Evolutionary conservation across 2,888 invertebrate species (phyloP).

Genomic region (Epirrita christyi): DNA sequence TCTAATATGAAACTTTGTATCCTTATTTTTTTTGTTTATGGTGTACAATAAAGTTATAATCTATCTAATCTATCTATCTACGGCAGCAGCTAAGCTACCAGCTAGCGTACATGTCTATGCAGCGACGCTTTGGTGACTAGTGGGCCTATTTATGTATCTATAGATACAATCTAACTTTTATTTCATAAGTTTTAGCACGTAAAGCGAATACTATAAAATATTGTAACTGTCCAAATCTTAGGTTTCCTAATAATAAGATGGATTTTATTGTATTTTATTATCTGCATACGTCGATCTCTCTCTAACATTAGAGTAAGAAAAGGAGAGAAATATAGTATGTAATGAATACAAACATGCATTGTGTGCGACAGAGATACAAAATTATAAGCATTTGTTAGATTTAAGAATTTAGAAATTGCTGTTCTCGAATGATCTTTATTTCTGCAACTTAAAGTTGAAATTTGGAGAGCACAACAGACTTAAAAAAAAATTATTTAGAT

Average conservation of each 20-base stretch:
- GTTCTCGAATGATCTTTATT: not conserved
- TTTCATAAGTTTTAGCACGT: not conserved
- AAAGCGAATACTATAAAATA: not conserved
- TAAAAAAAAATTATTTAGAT: not conserved
- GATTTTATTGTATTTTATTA: not conserved
- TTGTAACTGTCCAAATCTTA: not conserved
- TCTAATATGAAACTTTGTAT: too few species aligned
- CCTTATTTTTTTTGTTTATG: too few species aligned
- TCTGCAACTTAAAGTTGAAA: not conserved
- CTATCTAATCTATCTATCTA: too few species aligned
- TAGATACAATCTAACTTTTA: too few species aligned
- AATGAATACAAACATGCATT: conserved; percentile 13
- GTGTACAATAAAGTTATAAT: too few species aligned
- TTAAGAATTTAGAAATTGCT: conserved; percentile 2
- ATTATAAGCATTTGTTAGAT: conserved; percentile 30
- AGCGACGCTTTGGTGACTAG: not conserved
- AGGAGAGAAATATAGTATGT: not conserved
- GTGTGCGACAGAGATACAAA: conserved; percentile 28
- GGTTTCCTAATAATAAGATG: not conserved
- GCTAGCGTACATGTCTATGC: not conserved
- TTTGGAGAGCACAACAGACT: too few species aligned
- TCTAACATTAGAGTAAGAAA: not conserved
- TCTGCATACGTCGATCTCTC: not conserved
- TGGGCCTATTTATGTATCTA: too few species aligned
- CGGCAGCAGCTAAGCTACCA: too few species aligned